Percentiles rank a stretch among this genome's conserved stretches.
Conservation (phyloP, 2,797 vertebrate genomes). For the Oreonectes daqikongensis region DNA sequence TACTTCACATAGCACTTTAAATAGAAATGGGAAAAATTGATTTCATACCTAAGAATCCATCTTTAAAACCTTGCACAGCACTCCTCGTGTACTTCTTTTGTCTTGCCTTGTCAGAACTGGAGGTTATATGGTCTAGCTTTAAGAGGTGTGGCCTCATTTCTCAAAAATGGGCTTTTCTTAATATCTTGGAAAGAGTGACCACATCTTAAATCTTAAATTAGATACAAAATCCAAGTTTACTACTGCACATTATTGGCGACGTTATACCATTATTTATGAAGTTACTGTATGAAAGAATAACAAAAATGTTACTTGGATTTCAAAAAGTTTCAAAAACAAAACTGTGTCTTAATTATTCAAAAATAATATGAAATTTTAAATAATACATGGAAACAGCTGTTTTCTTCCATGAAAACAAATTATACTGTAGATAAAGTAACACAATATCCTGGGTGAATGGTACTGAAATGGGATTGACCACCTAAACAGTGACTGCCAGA, state of each 20-base stretch:
- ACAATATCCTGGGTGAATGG: neutral
- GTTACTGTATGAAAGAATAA: neutral
- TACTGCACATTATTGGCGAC: too few species aligned
- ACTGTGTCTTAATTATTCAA: neutral
- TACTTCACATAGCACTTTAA: neutral
- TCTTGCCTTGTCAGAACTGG: neutral
- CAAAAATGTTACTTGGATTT: neutral
- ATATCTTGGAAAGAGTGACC: conserved; percentile 25
- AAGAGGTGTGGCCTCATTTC: conserved; percentile 44
- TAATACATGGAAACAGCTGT: neutral
- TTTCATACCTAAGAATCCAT: neutral
- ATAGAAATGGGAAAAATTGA: neutral
- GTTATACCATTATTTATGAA: neutral
- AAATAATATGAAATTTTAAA: neutral
- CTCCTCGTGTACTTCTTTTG: neutral
- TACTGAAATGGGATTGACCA: neutral
- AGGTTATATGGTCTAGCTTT: neutral
- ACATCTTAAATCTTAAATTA: neutral
- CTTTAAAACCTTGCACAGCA: neutral
- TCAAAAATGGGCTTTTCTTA: conserved; percentile 8
- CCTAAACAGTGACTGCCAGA: conserved; percentile 4
- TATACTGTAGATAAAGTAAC: neutral
- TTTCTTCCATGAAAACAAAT: neutral
- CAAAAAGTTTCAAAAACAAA: too few species aligned
- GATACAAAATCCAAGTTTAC: too few species aligned